Percentiles rank a stretch among this genome's conserved stretches.
These are phyloP conservation scores for Leptothorax acervorum DNA, from an alignment of 2,888 invertebrate species.

Conservation along the genomic window DNA sequence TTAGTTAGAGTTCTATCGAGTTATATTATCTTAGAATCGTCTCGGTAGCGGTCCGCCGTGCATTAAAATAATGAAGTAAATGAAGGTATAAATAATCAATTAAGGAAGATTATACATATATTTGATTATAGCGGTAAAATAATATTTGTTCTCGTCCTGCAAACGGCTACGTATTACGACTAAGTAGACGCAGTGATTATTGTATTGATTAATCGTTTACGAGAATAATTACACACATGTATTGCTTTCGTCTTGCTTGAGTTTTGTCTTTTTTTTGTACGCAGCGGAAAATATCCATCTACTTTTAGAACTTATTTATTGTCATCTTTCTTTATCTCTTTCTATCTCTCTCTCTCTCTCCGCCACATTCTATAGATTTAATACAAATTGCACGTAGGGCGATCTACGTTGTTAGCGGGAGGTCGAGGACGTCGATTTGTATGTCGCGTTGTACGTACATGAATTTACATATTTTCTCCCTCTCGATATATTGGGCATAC, in stretches of 20 bases:
- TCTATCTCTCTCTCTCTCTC: conserved; percentile 5
- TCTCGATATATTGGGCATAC: neutral
- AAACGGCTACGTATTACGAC: conserved; percentile 71
- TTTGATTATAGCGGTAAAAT: conserved; percentile 77
- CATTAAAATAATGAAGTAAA: conserved; percentile 71
- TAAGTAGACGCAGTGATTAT: conserved; percentile 75
- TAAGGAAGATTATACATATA: conserved; percentile 79
- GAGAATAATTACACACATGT: conserved; percentile 74
- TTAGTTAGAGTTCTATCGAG: conserved; percentile 59
- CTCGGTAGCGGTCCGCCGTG: conserved; percentile 52
- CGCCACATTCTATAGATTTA: conserved; percentile 66
- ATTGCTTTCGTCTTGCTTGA: conserved; percentile 77
- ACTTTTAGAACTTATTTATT: conserved; percentile 80
- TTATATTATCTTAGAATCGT: conserved; percentile 63
- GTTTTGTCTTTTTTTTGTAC: conserved; percentile 69
- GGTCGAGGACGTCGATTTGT: conserved; percentile 44
- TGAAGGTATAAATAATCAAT: conserved; percentile 80
- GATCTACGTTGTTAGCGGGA: conserved; percentile 64
- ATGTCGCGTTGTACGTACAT: neutral
- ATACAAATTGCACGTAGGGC: conserved; percentile 72
- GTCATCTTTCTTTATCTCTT: conserved; percentile 62
- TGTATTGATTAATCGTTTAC: conserved; percentile 75
- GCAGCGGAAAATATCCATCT: conserved; percentile 68
- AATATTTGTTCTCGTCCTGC: conserved; percentile 77
- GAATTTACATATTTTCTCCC: conserved; percentile 10